Conservation (phyloP, 2,113 vertebrate genomes). For the Agelaius tricolor region DNA sequence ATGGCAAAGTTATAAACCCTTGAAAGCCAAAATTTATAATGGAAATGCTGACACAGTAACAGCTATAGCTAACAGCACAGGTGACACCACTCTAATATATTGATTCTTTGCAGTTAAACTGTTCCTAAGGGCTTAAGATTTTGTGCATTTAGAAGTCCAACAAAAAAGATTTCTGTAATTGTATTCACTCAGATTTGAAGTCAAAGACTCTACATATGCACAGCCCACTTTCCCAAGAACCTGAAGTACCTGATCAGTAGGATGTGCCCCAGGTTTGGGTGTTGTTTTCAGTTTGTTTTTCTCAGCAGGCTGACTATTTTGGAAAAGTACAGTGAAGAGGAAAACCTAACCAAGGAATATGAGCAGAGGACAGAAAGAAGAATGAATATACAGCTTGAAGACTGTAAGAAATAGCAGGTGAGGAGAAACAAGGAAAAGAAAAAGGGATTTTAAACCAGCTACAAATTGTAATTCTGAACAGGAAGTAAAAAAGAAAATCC, state of each 20-base stretch:
- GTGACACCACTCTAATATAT: slow-evolving; percentile 23
- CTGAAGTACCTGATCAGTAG: background rate
- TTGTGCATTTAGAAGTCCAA: background rate
- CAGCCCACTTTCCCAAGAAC: background rate
- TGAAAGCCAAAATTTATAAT: slow-evolving; percentile 49
- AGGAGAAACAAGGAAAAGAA: background rate
- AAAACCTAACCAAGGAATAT: background rate
- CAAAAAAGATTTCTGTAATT: background rate
- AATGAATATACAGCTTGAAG: background rate
- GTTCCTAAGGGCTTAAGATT: background rate
- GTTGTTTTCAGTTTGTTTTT: background rate
- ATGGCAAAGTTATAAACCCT: slow-evolving; percentile 57
- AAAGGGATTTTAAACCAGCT: background rate
- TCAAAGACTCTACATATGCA: background rate
- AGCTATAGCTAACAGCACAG: slow-evolving; percentile 48
- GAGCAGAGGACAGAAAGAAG: background rate
- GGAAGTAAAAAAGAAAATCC: background rate
- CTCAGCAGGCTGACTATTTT: background rate
- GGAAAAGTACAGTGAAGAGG: background rate
- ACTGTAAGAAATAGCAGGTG: background rate
- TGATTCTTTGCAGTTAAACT: slow-evolving; percentile 40
- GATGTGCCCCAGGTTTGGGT: background rate
- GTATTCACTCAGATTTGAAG: background rate
- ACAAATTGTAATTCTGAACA: background rate
- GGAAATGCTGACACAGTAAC: slow-evolving; percentile 61